A percentile compares a stretch with the other conserved stretches of the same genome.
phyloP scores from a whole-genome alignment of 2,888 invertebrate genomes.

The Habroteleia sp. region DNA sequence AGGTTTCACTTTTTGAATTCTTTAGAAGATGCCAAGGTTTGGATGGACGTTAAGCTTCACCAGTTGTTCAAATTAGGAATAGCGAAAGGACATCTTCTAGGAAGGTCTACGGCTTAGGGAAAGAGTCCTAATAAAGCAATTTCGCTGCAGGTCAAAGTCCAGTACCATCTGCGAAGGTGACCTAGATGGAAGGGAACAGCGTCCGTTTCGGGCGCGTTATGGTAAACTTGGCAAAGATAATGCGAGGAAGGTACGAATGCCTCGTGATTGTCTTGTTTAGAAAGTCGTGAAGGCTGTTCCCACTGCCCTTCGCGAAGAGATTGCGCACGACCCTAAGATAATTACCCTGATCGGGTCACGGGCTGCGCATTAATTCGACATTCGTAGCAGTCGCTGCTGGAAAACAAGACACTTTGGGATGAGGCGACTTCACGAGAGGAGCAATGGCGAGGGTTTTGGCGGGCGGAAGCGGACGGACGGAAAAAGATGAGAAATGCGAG shows the following conservation, averaged over 20 bases:
- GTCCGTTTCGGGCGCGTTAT: neutral
- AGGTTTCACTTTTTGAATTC: no score
- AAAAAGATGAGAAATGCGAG: constrained; percentile 46
- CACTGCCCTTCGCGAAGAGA: constrained; percentile 39
- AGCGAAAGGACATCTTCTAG: constrained; percentile 16
- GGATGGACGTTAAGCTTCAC: no score
- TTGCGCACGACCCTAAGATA: constrained; percentile 59
- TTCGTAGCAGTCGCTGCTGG: constrained; percentile 55
- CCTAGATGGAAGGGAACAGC: neutral
- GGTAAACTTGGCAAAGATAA: constrained; percentile 1
- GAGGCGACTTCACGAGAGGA: constrained; percentile 24
- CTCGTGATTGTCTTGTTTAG: constrained; percentile 42
- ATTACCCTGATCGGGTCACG: constrained; percentile 66
- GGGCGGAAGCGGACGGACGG: constrained; percentile 37
- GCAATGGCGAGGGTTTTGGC: constrained; percentile 29
- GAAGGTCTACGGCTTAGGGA: constrained; percentile 44
- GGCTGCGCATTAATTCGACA: constrained; percentile 62
- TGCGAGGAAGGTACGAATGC: constrained; percentile 19
- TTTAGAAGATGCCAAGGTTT: no score
- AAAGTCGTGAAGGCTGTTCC: constrained; percentile 42
- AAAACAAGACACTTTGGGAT: constrained; percentile 44
- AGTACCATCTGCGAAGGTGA: neutral
- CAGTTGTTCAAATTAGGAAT: constrained; percentile 13
- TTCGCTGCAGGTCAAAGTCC: constrained; percentile 20
- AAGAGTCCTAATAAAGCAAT: constrained; percentile 45